Evolutionary conservation across 2,888 invertebrate genomes (phyloP).

Genomic region (Pristionchus mayeri): DNA sequence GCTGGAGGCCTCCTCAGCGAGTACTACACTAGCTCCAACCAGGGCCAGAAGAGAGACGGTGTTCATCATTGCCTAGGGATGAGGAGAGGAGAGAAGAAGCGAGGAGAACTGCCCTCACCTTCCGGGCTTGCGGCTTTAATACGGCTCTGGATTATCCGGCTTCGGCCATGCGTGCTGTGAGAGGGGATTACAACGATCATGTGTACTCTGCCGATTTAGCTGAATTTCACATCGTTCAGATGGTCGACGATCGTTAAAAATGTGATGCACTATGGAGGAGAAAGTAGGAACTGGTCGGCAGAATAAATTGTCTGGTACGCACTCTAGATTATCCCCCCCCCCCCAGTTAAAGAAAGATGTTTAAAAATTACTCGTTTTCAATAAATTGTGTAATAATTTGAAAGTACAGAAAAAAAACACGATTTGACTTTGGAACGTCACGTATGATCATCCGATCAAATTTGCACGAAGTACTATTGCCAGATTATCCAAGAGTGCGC

Average conservation of each 20-base stretch:
- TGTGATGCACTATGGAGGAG: conserved; percentile 62
- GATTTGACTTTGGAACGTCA: too few relatives aligned
- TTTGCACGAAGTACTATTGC: too few relatives aligned
- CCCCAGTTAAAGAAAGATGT: too few relatives aligned
- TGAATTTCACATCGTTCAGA: not conserved
- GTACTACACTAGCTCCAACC: not conserved
- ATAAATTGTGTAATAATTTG: too few relatives aligned
- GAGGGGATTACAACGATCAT: not conserved
- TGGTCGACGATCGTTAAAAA: conserved; percentile 52
- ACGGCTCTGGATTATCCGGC: not conserved
- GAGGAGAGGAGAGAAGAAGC: not conserved
- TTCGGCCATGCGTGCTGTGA: not conserved
- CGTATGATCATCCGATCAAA: conserved; percentile 26
- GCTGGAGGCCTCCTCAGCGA: not conserved
- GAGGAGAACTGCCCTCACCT: not conserved
- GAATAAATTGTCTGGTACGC: not conserved
- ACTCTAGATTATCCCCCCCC: not conserved
- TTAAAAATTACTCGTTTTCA: too few relatives aligned
- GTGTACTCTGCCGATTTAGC: not conserved
- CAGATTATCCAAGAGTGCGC: too few relatives aligned
- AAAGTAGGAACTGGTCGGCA: not conserved
- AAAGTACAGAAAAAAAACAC: too few relatives aligned
- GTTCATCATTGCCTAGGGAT: not conserved
- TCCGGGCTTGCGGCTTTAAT: conserved; percentile 34
- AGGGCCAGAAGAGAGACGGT: not conserved